Base-by-base conservation (phyloP, 1,140 invertebrate genomes). In the Fopius arisanus region DNA sequence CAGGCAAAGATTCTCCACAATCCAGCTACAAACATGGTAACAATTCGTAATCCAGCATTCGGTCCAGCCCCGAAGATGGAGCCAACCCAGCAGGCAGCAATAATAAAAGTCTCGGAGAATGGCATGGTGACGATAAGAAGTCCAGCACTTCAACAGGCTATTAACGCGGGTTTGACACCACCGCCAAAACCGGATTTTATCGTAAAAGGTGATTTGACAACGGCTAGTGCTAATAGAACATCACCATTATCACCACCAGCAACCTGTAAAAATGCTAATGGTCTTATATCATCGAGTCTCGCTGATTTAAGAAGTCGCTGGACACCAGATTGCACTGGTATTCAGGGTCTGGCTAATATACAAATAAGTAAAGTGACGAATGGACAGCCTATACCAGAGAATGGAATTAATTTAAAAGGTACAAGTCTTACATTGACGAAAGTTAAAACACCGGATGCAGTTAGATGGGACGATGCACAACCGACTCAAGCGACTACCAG, bases 71-170 rank as follows among this genome's bases (percentile, higher is more conserved):
- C 85, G 63, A 87, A 87, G 73, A 82, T 86, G 21, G 81, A 85
- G 28, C 72, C 78, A 9, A 78, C 88, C 0, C 87, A 89, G 21
- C 90, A 90, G 67, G 91, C 92, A 1, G 90, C 92, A 0, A 93
- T 93, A 72, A 92, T 92, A 78, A 92, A 92, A 77, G 91, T 91
- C 54, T 85, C 84, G 0, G 92, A 92, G 75, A 92, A 92, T 78
- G 92, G 92, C 10, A 95, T 95, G 93, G 94, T 94, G 41, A 95
- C 94, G 0, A 95, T 95, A 37, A 88, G 94, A 14, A 94, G 94
- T 86, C 93, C 93, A 1, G 87, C 87, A 0, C 70, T 89, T n/a
- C 88, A 89, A 26, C 88, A 89, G 65, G 87, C 88, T 1, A 87
- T 88, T 19, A 88, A 87, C 48, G 84, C 86, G 0, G 87, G 87